Evolutionary conservation across 1,140 invertebrate genomes (phyloP), one percentile per base, ranked within the genome.

Genomic region (Leptoteleia sp.): DNA sequence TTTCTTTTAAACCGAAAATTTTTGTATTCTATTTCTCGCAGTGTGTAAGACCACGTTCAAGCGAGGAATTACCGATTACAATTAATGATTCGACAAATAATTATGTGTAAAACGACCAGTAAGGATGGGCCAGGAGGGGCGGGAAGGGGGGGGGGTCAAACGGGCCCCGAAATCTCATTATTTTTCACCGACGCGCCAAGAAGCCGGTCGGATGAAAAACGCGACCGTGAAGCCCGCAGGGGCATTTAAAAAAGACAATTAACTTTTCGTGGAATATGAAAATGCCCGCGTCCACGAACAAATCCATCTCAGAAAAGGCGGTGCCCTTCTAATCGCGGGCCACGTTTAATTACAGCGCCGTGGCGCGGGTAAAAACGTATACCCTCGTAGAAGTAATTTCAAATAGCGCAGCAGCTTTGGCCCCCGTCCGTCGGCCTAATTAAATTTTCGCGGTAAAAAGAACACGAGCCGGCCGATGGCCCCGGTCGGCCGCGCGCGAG

Each of bases 381-480:
- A n/a, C 61, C 54, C 80, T 82, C 80, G 81, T 84, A 82, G 83
- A 83, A 82, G 77, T 82, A 82, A 83, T 83, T 85, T 84, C 83
- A 82, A 85, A 86, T 84, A 80, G 80, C 76, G 71, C 67, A 65
- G 68, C 40, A 40, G 76, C n/a, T n/a, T n/a, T n/a, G n/a, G n/a
- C n/a, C n/a, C 50, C 80, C 78, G 70, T 75, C n/a, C 78, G 55
- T 75, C 77, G 76, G 76, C 83, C 84, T 83, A 84, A 84, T 85
- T 85, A 85, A 86, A 87, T 85, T 85, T 87, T 83, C 73, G 71
- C 75, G n/a, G 81, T 73, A 82, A 83, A 82, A 81, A 80, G 55
- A 85, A 78, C 64, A 76, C 50, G 62, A 57, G 31, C n/a, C n/a
- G n/a, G n/a, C n/a, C n/a, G n/a, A n/a, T n/a, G n/a, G n/a, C n/a